These are phyloP conservation scores for Zaprionus inermis DNA, from an alignment of 1,140 invertebrate genomes.

Conservation along the genomic window DNA sequence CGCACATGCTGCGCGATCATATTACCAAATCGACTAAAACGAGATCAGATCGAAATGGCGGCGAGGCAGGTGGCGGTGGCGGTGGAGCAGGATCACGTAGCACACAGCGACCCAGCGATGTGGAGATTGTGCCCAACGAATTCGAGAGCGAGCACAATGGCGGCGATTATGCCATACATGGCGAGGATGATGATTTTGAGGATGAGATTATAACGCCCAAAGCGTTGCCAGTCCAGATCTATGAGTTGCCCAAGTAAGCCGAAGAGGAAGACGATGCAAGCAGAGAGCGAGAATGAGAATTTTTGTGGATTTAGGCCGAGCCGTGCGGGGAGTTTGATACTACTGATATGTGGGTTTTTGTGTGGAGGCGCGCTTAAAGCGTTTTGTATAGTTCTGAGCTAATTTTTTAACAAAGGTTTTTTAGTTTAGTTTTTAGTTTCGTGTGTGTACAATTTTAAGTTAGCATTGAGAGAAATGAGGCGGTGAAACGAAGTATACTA, in stretches of 20 bases:
- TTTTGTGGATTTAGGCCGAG: conserved; percentile 38
- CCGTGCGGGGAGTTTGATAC: conserved; percentile 22
- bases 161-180: conserved; percentile 77
- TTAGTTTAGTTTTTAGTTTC: conserved; percentile 72
- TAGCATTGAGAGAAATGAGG: conserved; percentile 69
- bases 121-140: conserved; percentile 85
- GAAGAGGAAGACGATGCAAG: background rate
- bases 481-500: conserved; percentile 77
- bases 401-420: conserved; percentile 63
- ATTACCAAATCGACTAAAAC: conserved; percentile 67
- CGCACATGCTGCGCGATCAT: conserved; percentile 80
- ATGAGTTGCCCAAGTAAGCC: conserved; percentile 79
- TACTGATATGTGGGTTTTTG: conserved; percentile 35
- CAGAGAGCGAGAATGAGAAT: conserved; percentile 5
- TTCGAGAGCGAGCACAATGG: conserved; percentile 73
- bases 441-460: conserved; percentile 69
- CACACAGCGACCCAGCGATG: conserved; percentile 72
- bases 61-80: conserved; percentile 55
- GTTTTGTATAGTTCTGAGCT: conserved; percentile 80
- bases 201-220: conserved; percentile 84
- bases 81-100: conserved; percentile 59
- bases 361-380: conserved; percentile 64
- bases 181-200: conserved; percentile 81
- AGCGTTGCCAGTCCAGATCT: conserved; percentile 82
- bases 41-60: conserved; percentile 68